Evolutionary conservation across 1,140 invertebrate genomes (phyloP), one percentile per base, ranked within the genome.

Genomic region (Helicoverpa armigera): DNA sequence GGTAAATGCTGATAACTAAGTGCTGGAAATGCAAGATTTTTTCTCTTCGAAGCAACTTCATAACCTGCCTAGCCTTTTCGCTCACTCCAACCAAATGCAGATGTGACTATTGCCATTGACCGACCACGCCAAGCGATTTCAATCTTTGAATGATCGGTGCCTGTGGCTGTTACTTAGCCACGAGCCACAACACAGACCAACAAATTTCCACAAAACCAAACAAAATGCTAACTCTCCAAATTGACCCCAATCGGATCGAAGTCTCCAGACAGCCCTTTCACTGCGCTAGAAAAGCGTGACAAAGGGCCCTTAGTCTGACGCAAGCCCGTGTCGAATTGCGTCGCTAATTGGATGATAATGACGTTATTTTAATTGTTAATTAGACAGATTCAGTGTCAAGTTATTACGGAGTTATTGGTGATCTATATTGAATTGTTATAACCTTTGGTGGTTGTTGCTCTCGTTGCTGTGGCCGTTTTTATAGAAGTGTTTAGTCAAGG

Each of bases 251-350:
- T 16, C n/a, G n/a, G 16, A 69, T 50, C 65, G 43, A 69, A 69
- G 65, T 16, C 16, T 69, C 65, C 63, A 16, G 31, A 58, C 16
- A 50, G 65, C 65, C 65, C 65, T 69, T 69, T 69, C 65, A 69
- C 65, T 69, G 16, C 18, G 35, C 65, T 69, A 69, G 65, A 69
- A 69, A 69, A 69, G 43, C 65, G 65, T 69, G 43, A 69, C n/a
- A 12, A 50, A 11, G 5, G n/a, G 65, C 65, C 65, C 65, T 69
- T 69, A 69, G 29, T 61, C 65, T 69, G 65, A 69, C 11, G 65
- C 65, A 69, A 69, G 16, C 16, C 65, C 65, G 43, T 69, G 43
- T 23, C 65, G 2, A 69, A 50, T 69, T 69, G 65, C 43, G 65
- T 69, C 16, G 43, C 43, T 69, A 69, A 69, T 69, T 69, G 43